These are phyloP conservation scores for Ectobius pallidus DNA, from an alignment of 2,888 invertebrate genomes.

Conservation along the genomic window DNA sequence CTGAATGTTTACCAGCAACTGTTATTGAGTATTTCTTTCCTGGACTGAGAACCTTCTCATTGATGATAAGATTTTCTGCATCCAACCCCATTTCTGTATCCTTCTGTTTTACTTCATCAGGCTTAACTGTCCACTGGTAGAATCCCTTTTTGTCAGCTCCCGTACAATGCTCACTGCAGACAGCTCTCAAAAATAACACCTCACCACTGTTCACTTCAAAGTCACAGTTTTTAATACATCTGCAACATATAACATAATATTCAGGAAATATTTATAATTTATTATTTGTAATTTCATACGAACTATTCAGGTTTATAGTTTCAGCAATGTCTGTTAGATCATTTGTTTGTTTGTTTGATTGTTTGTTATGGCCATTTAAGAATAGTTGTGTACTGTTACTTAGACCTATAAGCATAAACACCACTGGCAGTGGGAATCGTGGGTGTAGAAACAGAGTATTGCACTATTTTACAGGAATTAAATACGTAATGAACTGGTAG, in stretches of 20 bases:
- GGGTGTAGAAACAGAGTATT: no score
- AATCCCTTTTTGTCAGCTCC: neutral
- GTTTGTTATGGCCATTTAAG: no score
- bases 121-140: conserved; percentile 5
- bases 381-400: no score
- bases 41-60: conserved; percentile 1
- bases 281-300: no score
- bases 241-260: conserved; percentile 13
- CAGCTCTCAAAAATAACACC: conserved; percentile 14
- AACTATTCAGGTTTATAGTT: no score
- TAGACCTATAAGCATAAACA: no score
- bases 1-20: neutral
- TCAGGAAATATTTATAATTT: no score
- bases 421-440: no score
- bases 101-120: neutral
- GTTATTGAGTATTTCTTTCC: conserved; percentile 8
- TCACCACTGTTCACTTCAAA: conserved; percentile 5
- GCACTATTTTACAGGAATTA: no score
- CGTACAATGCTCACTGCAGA: neutral
- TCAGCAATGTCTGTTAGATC: no score
- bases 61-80: conserved; percentile 16
- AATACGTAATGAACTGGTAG: no score
- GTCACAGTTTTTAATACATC: conserved; percentile 34
- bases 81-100: conserved; percentile 6
- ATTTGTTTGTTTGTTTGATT: no score